A percentile compares a stretch with the other conserved stretches of the same genome.
phyloP scores from a whole-genome alignment of 2,113 vertebrate genomes.

The Eretmochelys imbricata region DNA sequence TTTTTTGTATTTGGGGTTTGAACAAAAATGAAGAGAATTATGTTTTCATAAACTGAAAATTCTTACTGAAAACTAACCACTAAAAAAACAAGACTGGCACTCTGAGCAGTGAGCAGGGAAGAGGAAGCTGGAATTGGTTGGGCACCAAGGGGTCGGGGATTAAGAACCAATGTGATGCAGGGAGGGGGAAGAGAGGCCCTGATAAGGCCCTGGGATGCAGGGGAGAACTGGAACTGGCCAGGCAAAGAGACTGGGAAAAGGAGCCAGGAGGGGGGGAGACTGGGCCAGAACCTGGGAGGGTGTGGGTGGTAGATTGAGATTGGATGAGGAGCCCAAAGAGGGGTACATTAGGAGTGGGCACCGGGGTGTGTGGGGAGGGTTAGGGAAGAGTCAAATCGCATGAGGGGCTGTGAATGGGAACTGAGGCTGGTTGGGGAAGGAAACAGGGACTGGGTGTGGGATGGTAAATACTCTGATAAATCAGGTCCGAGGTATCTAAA shows the following conservation, averaged over 20 bases:
- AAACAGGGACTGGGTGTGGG: neutral
- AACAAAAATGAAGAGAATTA: neutral
- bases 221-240: neutral
- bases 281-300: neutral
- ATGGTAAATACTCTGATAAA: neutral
- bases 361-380: neutral
- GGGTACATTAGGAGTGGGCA: neutral
- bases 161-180: neutral
- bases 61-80: neutral
- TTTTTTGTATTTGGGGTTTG: neutral
- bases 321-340: neutral
- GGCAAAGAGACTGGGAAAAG: neutral
- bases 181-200: neutral
- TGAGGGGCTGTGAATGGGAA: neutral
- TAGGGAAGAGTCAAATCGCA: neutral
- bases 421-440: accelerated
- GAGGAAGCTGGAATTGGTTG: neutral
- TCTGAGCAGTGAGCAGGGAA: neutral
- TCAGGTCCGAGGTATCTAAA: neutral
- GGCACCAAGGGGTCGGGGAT: neutral
- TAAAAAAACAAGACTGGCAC: neutral
- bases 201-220: neutral
- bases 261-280: neutral
- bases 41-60: neutral
- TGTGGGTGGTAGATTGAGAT: neutral